These are phyloP conservation scores for Bembecia ichneumoniformis DNA, from an alignment of 2,888 invertebrate genomes.

Conservation along the genomic window DNA sequence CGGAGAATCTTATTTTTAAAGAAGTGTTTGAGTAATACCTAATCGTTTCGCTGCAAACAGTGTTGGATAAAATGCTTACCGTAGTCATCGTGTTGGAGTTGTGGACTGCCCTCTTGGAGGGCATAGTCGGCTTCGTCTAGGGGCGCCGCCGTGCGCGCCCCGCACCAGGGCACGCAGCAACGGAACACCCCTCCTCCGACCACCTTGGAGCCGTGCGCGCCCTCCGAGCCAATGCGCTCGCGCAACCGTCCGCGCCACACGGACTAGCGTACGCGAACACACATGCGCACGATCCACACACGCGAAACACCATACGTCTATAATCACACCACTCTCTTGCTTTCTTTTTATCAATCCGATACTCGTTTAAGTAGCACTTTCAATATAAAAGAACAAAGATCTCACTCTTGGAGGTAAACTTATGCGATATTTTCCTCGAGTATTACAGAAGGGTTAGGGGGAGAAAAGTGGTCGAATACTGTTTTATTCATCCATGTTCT, in stretches of 20 bases:
- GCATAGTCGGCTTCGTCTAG: slow-evolving; percentile 71
- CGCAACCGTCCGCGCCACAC: slow-evolving; percentile 49
- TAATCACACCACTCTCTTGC: neutral
- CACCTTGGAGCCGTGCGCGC: slow-evolving; percentile 73
- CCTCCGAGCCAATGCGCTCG: slow-evolving; percentile 57
- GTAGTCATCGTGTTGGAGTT: slow-evolving; percentile 41
- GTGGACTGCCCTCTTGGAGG: slow-evolving; percentile 57
- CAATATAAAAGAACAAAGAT: slow-evolving; percentile 25
- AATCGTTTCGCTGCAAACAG: neutral
- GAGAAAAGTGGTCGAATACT: neutral
- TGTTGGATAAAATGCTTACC: slow-evolving; percentile 30
- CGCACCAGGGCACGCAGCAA: slow-evolving; percentile 88
- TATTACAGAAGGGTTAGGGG: neutral
- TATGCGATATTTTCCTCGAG: slow-evolving; percentile 33
- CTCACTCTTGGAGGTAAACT: slow-evolving; percentile 55
- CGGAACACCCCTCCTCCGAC: slow-evolving; percentile 84
- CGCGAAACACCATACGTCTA: slow-evolving; percentile 11
- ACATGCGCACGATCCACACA: slow-evolving; percentile 17
- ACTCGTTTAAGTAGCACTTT: slow-evolving; percentile 21
- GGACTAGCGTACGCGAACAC: slow-evolving; percentile 9
- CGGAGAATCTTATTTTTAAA: no score
- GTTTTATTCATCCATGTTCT: neutral
- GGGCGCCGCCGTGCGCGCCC: slow-evolving; percentile 79
- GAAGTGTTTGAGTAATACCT: no score
- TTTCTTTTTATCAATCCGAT: neutral